Evolutionary conservation across 2,888 invertebrate genomes (phyloP).

Genomic region (Barypeithes pellucidus): DNA sequence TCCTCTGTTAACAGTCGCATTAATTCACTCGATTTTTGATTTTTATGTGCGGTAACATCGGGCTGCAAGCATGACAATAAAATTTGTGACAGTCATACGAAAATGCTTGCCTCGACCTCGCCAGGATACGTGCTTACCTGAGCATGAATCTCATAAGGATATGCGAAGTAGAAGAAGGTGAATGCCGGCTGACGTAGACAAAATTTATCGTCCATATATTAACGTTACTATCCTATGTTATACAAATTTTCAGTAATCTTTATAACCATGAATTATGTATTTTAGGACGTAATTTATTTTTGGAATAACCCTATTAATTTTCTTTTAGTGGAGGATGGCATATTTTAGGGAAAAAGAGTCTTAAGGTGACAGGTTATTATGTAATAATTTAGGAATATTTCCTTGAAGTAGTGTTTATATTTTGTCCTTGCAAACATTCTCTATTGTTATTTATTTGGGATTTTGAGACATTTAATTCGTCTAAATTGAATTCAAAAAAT

Average conservation of each 20-base stretch:
- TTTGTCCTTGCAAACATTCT: no score
- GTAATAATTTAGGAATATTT: background rate
- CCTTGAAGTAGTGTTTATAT: no score
- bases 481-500: no score
- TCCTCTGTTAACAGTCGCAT: no score
- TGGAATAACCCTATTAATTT: conserved; percentile 43
- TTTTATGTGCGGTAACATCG: no score
- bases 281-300: conserved; percentile 46
- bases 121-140: conserved; percentile 61
- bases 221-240: conserved; percentile 55
- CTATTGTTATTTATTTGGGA: no score
- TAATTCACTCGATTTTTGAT: no score
- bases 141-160: conserved; percentile 61
- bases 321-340: conserved; percentile 30
- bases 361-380: conserved; percentile 24
- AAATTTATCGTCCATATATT: conserved; percentile 60
- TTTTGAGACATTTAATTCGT: no score
- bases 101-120: conserved; percentile 3
- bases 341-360: conserved; percentile 29
- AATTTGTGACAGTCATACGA: no score
- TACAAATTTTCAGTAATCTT: conserved; percentile 57
- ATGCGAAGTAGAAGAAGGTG: conserved; percentile 56
- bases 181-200: conserved; percentile 52
- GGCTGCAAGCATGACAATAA: no score
- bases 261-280: conserved; percentile 56